Evolutionary conservation across 2,797 vertebrate genomes (phyloP).

Genomic region (Oceanodroma leucorhoa): DNA sequence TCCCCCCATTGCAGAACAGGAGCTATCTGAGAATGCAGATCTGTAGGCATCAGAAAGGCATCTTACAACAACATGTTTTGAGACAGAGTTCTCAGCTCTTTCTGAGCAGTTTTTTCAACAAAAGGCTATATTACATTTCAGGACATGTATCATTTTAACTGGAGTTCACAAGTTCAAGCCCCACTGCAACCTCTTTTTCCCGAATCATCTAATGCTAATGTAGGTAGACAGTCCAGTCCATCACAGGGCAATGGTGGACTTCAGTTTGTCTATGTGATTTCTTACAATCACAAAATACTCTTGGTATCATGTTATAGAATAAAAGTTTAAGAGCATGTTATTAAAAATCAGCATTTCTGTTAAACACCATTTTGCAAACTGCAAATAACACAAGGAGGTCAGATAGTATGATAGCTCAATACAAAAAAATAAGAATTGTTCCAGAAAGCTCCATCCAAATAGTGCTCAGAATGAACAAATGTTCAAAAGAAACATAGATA

Average conservation of each 20-base stretch:
- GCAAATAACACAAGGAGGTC: background rate
- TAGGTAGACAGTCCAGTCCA: background rate
- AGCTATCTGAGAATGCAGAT: background rate
- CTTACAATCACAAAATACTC: background rate
- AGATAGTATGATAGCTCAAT: background rate
- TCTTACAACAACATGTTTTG: background rate
- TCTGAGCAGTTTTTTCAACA: background rate
- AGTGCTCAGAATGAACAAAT: background rate
- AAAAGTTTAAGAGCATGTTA: background rate
- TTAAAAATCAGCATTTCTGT: background rate
- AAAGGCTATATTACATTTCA: background rate
- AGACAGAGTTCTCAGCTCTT: background rate
- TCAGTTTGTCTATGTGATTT: background rate
- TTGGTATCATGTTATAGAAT: background rate
- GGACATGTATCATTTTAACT: background rate
- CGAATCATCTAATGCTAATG: background rate
- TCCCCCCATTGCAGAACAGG: background rate
- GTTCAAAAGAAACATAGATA: background rate
- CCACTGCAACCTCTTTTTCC: background rate
- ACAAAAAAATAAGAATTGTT: background rate
- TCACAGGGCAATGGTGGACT: fast-evolving
- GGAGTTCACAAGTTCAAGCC: background rate
- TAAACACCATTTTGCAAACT: background rate
- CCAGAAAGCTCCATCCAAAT: background rate
- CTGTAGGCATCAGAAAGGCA: background rate